These are phyloP conservation scores for Drosophila sordidula DNA, from an alignment of 2,888 invertebrate genomes.

Conservation along the genomic window DNA sequence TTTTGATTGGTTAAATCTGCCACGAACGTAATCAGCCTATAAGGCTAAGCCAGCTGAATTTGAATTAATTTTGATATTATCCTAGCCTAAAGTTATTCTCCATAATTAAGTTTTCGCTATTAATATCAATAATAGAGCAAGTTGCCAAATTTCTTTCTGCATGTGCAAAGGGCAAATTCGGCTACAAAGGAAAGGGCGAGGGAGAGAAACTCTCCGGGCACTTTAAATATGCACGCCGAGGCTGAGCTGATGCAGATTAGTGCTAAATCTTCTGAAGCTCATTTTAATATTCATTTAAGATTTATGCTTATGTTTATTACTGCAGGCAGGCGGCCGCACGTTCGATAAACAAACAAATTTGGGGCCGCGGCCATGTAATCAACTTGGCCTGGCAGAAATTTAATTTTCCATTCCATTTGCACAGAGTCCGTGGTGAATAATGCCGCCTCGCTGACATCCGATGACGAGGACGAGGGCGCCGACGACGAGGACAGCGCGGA, in stretches of 20 bases:
- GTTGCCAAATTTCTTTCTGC: not conserved
- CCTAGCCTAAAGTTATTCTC: not conserved
- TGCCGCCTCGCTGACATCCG: conserved; percentile 87
- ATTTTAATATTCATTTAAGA: conserved; percentile 38
- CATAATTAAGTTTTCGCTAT: conserved; percentile 56
- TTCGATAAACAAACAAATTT: conserved; percentile 39
- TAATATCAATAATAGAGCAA: conserved; percentile 28
- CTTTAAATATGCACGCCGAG: conserved; percentile 34
- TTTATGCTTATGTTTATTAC: conserved; percentile 36
- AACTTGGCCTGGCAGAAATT: conserved; percentile 14
- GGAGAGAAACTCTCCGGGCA: not conserved
- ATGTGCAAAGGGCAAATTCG: not conserved
- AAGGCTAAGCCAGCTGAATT: not conserved
- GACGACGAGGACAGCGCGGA: conserved; percentile 90
- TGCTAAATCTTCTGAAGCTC: conserved; percentile 26
- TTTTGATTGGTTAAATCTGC: conserved; percentile 5
- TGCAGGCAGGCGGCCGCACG: conserved; percentile 6
- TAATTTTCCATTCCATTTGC: conserved; percentile 56
- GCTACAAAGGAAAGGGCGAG: not conserved
- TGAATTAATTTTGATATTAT: conserved; percentile 9
- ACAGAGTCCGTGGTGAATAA: conserved; percentile 86
- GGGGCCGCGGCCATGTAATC: conserved; percentile 7
- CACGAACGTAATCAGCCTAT: conserved; percentile 40
- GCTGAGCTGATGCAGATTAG: conserved; percentile 29
- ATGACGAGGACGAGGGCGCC: conserved; percentile 91